phyloP scores from a whole-genome alignment of 2,888 invertebrate species.

The Trichacis sp. region DNA sequence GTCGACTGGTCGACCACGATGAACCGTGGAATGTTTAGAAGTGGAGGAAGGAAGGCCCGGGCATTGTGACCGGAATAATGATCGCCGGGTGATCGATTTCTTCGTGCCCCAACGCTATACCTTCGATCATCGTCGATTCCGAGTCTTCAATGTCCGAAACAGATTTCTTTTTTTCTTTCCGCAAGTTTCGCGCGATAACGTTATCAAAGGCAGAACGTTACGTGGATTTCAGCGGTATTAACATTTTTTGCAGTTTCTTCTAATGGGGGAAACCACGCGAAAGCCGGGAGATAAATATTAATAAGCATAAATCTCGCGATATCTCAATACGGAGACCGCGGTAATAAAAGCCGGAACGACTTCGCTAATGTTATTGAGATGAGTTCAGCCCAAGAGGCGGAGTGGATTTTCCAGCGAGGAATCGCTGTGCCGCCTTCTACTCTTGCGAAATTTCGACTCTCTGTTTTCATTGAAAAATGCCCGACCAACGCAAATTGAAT shows the following conservation, averaged over 20 bases:
- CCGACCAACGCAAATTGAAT: slow-evolving; percentile 52
- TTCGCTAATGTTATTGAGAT: slow-evolving; percentile 66
- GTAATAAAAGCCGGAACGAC: slow-evolving; percentile 62
- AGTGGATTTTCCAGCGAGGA: slow-evolving; percentile 54
- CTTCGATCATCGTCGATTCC: slow-evolving; percentile 10
- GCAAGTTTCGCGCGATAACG: no score
- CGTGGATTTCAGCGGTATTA: neutral
- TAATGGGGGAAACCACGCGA: neutral
- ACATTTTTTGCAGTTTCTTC: neutral
- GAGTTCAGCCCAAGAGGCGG: slow-evolving; percentile 55
- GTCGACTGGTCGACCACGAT: slow-evolving; percentile 58
- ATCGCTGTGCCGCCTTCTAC: slow-evolving; percentile 57
- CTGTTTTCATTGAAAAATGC: slow-evolving; percentile 45
- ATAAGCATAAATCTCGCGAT: slow-evolving; percentile 32
- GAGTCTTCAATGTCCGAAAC: no score
- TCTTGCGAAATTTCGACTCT: slow-evolving; percentile 51
- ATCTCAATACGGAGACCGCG: slow-evolving; percentile 40
- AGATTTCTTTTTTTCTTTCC: no score
- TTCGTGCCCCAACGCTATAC: slow-evolving; percentile 46
- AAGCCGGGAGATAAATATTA: slow-evolving; percentile 46
- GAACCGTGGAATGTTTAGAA: slow-evolving; percentile 64
- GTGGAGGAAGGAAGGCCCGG: slow-evolving; percentile 65
- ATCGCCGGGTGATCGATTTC: slow-evolving; percentile 60
- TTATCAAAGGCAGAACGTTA: no score
- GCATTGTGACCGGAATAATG: slow-evolving; percentile 62